Base-by-base conservation (phyloP, 2,113 vertebrate genomes). In the Heterotilapia buettikoferi region DNA sequence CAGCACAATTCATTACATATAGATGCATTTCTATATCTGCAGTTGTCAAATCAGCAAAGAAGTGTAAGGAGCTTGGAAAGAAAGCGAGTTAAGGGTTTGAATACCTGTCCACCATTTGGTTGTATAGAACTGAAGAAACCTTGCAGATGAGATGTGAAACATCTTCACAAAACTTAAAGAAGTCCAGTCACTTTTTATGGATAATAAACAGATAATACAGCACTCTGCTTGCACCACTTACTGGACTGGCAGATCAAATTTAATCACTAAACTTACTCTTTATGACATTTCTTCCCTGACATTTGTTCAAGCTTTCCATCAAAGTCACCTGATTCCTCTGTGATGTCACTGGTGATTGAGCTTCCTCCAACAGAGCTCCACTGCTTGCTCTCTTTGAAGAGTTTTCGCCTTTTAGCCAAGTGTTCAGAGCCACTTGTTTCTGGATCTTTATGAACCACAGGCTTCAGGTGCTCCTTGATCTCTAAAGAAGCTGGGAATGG, bases 381-480 rank as follows among this genome's bases (percentile, higher is more conserved):
- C 33, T 97, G 97, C 79, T 96, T 97, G 88, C 96, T 96, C 2
- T 98, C 97, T 90, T 96, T 98, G 93, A 97, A 98, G 11, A 97
- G 96, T 76, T 97, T 97, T 5, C 98, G 94, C 86, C 96, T 97
- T 71, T 95, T 97, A 82, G 97, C 97, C 97, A 97, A 98, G 80
- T 95, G 97, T 80, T 98, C 97, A 21, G 94, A 84, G 8, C 92
- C 81, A 11, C 93, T 94, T 84, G 97, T 96, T 63, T 98, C 97
- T 19, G 82, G 54, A 9, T 97, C 96, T 94, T 94, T 97, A 59
- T 94, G 91, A 76, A 89, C 12, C 19, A 85, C 53, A 3, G 97
- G 88, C 56, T 93, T 97, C 83, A 91, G 91, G 7, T 94, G 94
- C 78, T 95, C 95, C 80, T 91, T 97, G 54, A 90, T 80, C 73